These are phyloP conservation scores for Emberiza fucata DNA, from an alignment of 2,113 vertebrate genomes.

Conservation along the genomic window DNA sequence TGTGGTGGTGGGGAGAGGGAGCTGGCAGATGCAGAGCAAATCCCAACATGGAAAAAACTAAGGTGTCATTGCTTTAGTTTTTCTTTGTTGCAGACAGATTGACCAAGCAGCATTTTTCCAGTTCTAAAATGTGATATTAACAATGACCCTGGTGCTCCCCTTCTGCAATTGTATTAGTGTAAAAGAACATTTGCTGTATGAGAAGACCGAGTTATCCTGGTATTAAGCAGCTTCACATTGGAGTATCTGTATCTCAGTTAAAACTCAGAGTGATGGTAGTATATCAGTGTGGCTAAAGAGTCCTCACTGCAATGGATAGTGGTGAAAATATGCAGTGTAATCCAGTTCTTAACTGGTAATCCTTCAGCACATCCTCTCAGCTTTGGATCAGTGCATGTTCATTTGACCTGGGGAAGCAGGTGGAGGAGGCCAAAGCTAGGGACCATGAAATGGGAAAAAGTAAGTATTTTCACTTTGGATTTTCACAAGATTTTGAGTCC, in stretches of 20 bases:
- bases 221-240: background rate
- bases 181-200: background rate
- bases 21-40: background rate
- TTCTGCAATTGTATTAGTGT: background rate
- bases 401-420: background rate
- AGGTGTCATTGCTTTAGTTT: background rate
- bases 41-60: background rate
- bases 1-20: background rate
- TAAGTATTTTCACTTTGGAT: background rate
- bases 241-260: background rate
- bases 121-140: background rate
- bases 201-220: background rate
- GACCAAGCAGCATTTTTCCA: background rate
- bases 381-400: background rate
- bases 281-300: background rate
- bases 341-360: background rate
- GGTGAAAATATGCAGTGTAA: background rate
- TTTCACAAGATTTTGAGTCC: background rate
- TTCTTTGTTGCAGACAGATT: background rate
- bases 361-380: background rate
- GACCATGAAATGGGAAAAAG: background rate
- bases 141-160: background rate
- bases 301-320: background rate
- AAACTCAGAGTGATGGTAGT: background rate
- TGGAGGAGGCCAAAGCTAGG: background rate